phyloP scores from a whole-genome alignment of 1,140 invertebrate species.

The Leptinotarsa defecta region DNA sequence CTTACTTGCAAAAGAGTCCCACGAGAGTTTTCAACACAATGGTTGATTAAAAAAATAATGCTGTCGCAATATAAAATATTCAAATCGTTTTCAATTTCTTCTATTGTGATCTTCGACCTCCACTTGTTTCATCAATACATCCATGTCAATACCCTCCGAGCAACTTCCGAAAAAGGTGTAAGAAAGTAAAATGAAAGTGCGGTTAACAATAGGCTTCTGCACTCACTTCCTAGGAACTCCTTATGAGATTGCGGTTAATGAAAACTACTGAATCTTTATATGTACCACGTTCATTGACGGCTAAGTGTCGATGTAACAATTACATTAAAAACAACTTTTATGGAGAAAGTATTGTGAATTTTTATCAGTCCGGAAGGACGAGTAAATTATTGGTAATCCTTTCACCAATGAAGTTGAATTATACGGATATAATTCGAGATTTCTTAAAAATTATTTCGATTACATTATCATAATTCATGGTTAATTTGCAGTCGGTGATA shows the following conservation, averaged over 20 bases:
- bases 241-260: not conserved
- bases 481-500: no score
- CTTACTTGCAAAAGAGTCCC: no score
- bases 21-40: no score
- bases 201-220: not conserved
- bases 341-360: constrained; percentile 16
- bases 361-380: constrained; percentile 12
- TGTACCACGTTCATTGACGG: not conserved
- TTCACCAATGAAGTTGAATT: constrained; percentile 3
- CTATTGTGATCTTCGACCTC: no score
- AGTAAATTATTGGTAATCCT: not conserved
- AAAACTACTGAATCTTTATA: not conserved
- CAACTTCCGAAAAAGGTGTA: not conserved
- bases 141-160: not conserved
- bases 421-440: not conserved
- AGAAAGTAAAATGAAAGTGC: not conserved
- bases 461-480: constrained; percentile 9
- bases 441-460: constrained; percentile 1
- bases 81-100: no score
- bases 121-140: no score
- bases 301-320: constrained; percentile 1
- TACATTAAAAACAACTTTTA: constrained; percentile 14
- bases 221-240: not conserved
- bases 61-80: no score
- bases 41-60: no score